These are phyloP conservation scores for Mungos mungo DNA, from an alignment of 2,113 vertebrate species.

Conservation along the genomic window DNA sequence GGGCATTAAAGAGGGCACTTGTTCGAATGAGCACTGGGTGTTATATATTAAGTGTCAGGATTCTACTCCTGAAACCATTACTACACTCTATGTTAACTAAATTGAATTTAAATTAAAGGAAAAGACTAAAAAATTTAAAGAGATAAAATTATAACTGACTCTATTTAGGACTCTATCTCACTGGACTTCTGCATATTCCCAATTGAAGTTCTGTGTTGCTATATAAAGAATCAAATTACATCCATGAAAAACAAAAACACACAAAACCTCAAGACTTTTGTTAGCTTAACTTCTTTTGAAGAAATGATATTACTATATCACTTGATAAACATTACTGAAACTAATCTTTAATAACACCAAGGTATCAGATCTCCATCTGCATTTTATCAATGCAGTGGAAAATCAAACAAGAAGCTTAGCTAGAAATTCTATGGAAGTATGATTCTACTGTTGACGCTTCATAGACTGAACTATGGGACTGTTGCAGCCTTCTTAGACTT, in stretches of 20 bases:
- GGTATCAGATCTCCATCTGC: not conserved
- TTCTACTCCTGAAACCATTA: no score
- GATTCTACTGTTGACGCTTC: not conserved
- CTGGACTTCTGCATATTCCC: not conserved
- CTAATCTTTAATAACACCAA: not conserved
- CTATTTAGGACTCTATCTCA: not conserved
- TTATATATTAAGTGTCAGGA: no score
- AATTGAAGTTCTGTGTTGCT: not conserved
- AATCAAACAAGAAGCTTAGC: not conserved
- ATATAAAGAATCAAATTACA: not conserved
- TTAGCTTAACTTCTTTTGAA: slow-evolving; percentile 50
- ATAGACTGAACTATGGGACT: not conserved
- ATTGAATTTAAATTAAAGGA: no score
- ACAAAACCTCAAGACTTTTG: not conserved
- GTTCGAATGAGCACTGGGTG: no score
- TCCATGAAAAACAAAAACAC: not conserved
- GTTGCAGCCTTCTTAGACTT: not conserved
- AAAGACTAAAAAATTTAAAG: not conserved
- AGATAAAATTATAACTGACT: not conserved
- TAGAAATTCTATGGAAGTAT: not conserved
- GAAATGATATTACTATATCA: not conserved
- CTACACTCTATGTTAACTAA: no score
- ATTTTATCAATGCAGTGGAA: not conserved
- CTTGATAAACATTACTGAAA: slow-evolving; percentile 23
- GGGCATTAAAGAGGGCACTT: no score